Conservation (phyloP, 2,888 invertebrate species). For the Metopia argyrocephala region DNA sequence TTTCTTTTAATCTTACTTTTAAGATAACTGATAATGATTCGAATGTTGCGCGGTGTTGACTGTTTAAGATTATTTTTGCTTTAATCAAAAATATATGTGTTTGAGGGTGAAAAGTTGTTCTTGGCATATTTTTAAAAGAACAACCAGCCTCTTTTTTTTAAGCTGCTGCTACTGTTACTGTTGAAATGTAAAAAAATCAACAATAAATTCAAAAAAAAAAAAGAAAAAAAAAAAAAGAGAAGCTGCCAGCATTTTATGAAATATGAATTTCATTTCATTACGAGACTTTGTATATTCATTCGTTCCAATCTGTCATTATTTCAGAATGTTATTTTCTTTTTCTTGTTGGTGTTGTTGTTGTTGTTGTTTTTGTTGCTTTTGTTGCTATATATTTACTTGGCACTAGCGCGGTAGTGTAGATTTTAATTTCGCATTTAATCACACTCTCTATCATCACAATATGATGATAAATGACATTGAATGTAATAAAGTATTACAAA, state of each 20-base stretch:
- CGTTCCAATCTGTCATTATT: slow-evolving; percentile 15
- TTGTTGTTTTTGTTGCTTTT: slow-evolving; percentile 5
- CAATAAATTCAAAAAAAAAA: too few species aligned
- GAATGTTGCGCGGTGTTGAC: slow-evolving; percentile 12
- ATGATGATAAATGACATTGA: too few species aligned
- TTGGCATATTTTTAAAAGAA: slow-evolving; percentile 47
- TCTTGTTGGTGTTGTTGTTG: background rate
- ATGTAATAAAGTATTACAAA: background rate
- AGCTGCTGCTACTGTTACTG: background rate
- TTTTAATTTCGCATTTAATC: background rate
- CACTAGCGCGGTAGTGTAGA: slow-evolving; percentile 12
- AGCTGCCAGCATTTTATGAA: slow-evolving; percentile 39
- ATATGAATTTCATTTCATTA: slow-evolving; percentile 50
- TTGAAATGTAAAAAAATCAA: slow-evolving; percentile 6
- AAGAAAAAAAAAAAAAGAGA: background rate
- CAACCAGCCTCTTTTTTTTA: background rate
- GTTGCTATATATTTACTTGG: slow-evolving; percentile 14
- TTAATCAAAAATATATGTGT: slow-evolving; percentile 23
- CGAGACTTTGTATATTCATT: background rate
- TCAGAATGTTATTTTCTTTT: slow-evolving; percentile 21
- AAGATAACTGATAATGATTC: slow-evolving; percentile 35
- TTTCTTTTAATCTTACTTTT: too few species aligned
- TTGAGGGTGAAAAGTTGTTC: slow-evolving; percentile 35
- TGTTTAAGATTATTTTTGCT: slow-evolving; percentile 34
- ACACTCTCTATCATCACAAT: too few species aligned